Conservation (phyloP, 2,888 invertebrate genomes). For the Macrophya annulata region DNA sequence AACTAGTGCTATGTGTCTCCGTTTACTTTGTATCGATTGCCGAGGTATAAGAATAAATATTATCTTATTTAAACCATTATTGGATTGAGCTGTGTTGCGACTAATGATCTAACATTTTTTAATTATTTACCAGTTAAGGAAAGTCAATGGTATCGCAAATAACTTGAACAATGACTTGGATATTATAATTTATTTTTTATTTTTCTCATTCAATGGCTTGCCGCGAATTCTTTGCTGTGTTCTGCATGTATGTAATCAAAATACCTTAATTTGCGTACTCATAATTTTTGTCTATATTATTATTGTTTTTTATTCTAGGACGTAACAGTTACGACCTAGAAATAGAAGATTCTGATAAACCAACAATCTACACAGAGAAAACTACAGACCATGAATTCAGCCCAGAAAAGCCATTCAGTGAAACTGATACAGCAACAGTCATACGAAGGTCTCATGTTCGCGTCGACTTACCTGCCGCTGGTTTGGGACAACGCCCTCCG, state of each 20-base stretch:
- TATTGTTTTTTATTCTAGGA: constrained; percentile 63
- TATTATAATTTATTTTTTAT: neutral
- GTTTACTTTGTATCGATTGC: constrained; percentile 82
- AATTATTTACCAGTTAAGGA: neutral
- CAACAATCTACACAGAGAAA: constrained; percentile 69
- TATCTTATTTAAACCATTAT: neutral
- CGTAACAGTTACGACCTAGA: constrained; percentile 77
- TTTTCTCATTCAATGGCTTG: constrained; percentile 17
- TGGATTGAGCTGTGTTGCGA: neutral
- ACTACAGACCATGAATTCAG: constrained; percentile 67
- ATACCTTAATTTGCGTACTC: constrained; percentile 1
- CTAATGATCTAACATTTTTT: constrained; percentile 12
- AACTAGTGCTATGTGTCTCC: constrained; percentile 80
- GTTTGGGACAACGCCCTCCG: constrained; percentile 83
- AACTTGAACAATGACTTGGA: constrained; percentile 36
- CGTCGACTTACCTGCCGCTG: constrained; percentile 84
- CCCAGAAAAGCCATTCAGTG: constrained; percentile 72
- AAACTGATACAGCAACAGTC: constrained; percentile 75
- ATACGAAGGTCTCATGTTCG: constrained; percentile 80
- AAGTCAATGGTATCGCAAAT: neutral
- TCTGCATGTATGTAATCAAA: constrained; percentile 14
- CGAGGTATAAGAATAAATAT: constrained; percentile 78
- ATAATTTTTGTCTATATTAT: neutral
- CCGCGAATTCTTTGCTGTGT: neutral
- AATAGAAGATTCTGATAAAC: constrained; percentile 71